Conservation (phyloP, 2,113 vertebrate genomes). For the Hypomesus transpacificus region DNA sequence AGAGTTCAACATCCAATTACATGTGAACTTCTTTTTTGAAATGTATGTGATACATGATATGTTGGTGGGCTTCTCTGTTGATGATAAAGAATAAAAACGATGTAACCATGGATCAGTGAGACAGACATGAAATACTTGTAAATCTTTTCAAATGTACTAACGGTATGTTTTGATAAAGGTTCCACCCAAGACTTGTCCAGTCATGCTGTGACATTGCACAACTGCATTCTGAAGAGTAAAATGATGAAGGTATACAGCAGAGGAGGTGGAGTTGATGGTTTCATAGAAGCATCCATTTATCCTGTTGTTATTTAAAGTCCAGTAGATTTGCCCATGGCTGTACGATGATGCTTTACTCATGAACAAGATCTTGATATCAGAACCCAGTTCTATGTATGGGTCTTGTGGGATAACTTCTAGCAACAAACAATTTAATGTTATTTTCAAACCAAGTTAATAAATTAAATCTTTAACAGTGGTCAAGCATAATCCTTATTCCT, state of each 20-base stretch:
- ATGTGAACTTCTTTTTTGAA: constrained; percentile 23
- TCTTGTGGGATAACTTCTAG: constrained; percentile 27
- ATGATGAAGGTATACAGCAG: constrained; percentile 4
- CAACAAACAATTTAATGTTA: not conserved
- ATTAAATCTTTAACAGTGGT: no score
- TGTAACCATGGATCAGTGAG: not conserved
- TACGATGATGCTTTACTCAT: not conserved
- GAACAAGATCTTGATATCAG: constrained; percentile 11
- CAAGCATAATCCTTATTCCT: not conserved
- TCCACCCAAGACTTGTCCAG: constrained; percentile 15
- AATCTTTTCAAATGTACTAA: constrained; percentile 1
- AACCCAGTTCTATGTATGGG: constrained; percentile 14
- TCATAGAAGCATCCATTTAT: constrained; percentile 5
- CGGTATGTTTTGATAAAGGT: constrained; percentile 11
- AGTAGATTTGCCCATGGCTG: constrained; percentile 3
- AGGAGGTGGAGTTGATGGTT: constrained; percentile 3
- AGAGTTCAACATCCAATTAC: constrained; percentile 47
- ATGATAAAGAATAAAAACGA: not conserved
- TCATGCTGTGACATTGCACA: constrained; percentile 10
- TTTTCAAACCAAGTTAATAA: not conserved
- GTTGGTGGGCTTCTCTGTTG: constrained; percentile 53
- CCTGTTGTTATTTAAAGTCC: constrained; percentile 12
- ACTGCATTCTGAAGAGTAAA: not conserved
- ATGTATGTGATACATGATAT: constrained; percentile 39
- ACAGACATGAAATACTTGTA: not conserved